Percentiles rank a stretch among this genome's conserved stretches.
These are phyloP conservation scores for Myoxocephalus aenaeus DNA, from an alignment of 2,797 vertebrate genomes.

Conservation along the genomic window DNA sequence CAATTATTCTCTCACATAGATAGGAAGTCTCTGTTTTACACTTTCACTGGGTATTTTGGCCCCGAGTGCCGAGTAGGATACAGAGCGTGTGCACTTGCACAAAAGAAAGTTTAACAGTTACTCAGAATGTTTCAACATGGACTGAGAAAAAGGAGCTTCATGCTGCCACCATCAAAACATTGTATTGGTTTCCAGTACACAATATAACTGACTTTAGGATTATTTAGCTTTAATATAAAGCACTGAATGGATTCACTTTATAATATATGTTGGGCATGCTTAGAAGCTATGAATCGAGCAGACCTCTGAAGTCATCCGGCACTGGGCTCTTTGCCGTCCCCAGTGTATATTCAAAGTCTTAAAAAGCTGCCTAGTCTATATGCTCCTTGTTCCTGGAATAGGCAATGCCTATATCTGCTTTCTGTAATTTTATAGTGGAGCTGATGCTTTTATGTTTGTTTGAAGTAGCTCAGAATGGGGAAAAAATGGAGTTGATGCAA, in stretches of 20 bases:
- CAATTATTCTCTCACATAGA: slow-evolving; percentile 9
- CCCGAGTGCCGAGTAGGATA: background rate
- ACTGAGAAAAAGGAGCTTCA: background rate
- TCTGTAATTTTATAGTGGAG: background rate
- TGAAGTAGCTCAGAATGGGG: background rate
- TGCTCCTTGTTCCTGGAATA: slow-evolving; percentile 5
- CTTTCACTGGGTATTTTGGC: background rate
- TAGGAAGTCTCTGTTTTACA: slow-evolving; percentile 4
- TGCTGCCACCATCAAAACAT: background rate
- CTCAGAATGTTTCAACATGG: background rate
- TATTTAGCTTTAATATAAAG: slow-evolving; percentile 4
- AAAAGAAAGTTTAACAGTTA: too few relatives aligned
- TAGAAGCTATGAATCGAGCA: background rate
- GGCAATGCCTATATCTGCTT: background rate
- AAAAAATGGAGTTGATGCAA: background rate
- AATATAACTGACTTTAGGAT: background rate
- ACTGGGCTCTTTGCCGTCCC: background rate
- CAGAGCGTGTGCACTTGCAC: background rate
- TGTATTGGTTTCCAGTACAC: background rate
- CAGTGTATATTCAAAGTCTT: slow-evolving; percentile 11
- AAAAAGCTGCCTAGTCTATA: background rate
- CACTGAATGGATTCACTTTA: background rate
- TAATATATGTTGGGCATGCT: background rate
- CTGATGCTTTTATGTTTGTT: background rate
- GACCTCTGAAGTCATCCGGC: slow-evolving; percentile 13